Evolutionary conservation across 1,140 invertebrate species (phyloP).

Genomic region (Musca vetustissima): DNA sequence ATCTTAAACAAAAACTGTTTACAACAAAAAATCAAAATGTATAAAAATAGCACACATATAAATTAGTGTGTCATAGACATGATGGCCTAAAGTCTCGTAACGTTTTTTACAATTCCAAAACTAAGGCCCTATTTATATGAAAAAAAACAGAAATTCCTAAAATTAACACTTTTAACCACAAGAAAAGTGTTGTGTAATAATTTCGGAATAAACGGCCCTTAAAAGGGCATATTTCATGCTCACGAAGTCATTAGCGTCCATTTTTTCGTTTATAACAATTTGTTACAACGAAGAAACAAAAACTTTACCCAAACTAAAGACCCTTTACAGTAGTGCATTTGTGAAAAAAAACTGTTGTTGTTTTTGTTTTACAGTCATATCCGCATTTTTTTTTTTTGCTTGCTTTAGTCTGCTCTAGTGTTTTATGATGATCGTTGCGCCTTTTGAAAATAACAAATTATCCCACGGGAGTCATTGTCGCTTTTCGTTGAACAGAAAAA

Average conservation of each 20-base stretch:
- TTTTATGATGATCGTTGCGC: conserved; percentile 15
- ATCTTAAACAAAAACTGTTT: neutral
- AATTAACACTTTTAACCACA: too few species aligned
- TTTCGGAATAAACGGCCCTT: too few species aligned
- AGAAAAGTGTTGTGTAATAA: too few species aligned
- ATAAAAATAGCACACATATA: neutral
- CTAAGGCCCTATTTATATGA: too few species aligned
- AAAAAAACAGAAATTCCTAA: too few species aligned
- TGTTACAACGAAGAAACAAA: too few species aligned
- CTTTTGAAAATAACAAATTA: conserved; percentile 26
- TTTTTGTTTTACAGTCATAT: conserved; percentile 13
- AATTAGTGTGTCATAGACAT: conserved; percentile 17
- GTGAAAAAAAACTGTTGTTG: neutral
- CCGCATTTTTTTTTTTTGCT: conserved; percentile 17
- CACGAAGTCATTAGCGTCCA: too few species aligned
- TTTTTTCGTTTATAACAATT: too few species aligned
- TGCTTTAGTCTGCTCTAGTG: too few species aligned
- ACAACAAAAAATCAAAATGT: neutral
- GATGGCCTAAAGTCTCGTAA: neutral
- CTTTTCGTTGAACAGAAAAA: conserved; percentile 2
- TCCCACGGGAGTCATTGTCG: conserved; percentile 32
- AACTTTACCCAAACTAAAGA: too few species aligned
- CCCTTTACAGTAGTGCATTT: neutral
- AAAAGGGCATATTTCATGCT: too few species aligned
- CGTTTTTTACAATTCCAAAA: neutral